phyloP scores from a whole-genome alignment of 2,888 invertebrate species.

The Athalia cordata region DNA sequence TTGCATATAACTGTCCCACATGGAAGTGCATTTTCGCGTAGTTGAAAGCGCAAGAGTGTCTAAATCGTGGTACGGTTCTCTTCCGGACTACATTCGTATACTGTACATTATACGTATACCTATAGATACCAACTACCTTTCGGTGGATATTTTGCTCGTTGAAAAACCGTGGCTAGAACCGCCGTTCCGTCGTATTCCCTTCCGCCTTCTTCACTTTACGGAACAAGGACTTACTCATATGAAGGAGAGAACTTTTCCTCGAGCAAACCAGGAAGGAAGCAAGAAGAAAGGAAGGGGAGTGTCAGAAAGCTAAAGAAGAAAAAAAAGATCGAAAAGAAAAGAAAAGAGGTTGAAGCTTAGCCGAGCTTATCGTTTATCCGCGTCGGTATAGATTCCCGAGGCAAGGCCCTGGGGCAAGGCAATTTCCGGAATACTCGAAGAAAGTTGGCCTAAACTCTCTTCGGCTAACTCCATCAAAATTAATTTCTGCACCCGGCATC shows the following conservation, averaged over 20 bases:
- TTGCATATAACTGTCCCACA: slow-evolving; percentile 23
- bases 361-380: slow-evolving; percentile 16
- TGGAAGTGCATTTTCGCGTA: slow-evolving; percentile 41
- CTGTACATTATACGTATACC: not conserved
- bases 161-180: slow-evolving; percentile 8
- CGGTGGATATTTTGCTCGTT: not conserved
- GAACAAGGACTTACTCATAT: not conserved
- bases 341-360: not conserved
- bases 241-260: slow-evolving; percentile 6
- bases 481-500: not conserved
- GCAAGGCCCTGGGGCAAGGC: not conserved
- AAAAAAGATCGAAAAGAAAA: not conserved
- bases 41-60: not conserved
- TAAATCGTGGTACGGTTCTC: not conserved
- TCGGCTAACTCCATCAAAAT: not conserved
- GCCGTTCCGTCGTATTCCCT: slow-evolving; percentile 2
- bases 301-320: not conserved
- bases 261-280: not conserved
- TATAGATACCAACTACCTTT: too few relatives aligned
- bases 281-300: not conserved
- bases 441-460: slow-evolving; percentile 2
- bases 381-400: not conserved
- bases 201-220: not conserved
- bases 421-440: slow-evolving; percentile 7
- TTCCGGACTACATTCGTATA: slow-evolving; percentile 27